These are phyloP conservation scores for Platycercus adscitus DNA, from an alignment of 2,113 vertebrate genomes.

Conservation along the genomic window DNA sequence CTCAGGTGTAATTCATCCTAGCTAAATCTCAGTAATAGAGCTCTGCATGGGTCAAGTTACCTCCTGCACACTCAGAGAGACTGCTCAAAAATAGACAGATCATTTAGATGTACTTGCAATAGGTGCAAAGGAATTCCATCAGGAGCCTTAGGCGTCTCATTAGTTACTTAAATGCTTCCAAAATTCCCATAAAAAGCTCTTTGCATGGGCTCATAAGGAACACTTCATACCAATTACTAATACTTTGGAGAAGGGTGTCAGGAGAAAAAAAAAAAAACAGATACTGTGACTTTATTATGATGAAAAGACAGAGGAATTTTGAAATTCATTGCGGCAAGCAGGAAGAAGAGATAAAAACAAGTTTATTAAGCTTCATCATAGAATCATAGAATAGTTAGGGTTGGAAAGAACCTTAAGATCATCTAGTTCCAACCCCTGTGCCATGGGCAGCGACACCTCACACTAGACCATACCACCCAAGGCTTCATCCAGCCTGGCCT, in stretches of 20 bases:
- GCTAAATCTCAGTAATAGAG: neutral
- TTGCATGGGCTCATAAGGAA: neutral
- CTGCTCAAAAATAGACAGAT: neutral
- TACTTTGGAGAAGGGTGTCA: neutral
- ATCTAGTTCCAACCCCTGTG: too few relatives aligned
- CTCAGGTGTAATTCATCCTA: neutral
- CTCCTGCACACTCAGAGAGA: neutral
- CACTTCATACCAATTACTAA: neutral
- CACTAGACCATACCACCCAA: too few relatives aligned
- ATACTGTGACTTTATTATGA: neutral
- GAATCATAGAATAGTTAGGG: too few relatives aligned
- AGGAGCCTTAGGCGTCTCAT: neutral
- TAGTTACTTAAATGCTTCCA: neutral
- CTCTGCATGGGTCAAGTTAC: neutral
- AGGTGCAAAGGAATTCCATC: neutral
- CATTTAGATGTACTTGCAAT: neutral
- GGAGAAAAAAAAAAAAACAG: neutral
- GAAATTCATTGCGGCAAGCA: neutral
- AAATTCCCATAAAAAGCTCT: neutral
- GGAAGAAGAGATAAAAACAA: neutral
- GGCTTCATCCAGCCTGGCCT: too few relatives aligned
- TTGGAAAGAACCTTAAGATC: too few relatives aligned
- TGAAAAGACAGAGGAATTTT: neutral
- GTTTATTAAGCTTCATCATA: neutral
- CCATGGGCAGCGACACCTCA: too few relatives aligned